Evolutionary conservation across 2,113 vertebrate genomes (phyloP).

Genomic region (Pelvicachromis taeniatus): DNA sequence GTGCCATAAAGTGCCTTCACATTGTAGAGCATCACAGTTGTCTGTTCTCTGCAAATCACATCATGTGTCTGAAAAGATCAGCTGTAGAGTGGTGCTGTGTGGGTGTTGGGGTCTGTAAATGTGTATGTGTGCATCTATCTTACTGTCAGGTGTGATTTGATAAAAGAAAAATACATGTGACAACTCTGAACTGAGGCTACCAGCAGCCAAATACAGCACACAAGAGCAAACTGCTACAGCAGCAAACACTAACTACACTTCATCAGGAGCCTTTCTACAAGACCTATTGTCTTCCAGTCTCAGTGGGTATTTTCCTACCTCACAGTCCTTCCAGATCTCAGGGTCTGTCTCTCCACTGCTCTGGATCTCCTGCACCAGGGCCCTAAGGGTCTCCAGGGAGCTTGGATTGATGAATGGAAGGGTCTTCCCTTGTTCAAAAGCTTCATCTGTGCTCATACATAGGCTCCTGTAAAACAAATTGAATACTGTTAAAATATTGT

Average conservation of each 20-base stretch:
- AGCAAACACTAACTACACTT: not conserved
- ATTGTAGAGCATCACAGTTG: not conserved
- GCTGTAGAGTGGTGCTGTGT: constrained; percentile 16
- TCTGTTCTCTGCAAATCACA: constrained; percentile 23
- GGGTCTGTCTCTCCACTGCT: constrained; percentile 76
- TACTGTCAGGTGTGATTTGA: constrained; percentile 34
- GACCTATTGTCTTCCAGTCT: not conserved
- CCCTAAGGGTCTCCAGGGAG: constrained; percentile 77
- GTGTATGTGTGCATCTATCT: not conserved
- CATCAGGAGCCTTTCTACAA: not conserved
- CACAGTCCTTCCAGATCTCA: constrained; percentile 84
- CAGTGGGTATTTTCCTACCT: constrained; percentile 75
- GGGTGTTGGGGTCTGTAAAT: not conserved
- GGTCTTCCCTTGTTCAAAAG: constrained; percentile 80
- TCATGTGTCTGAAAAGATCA: constrained; percentile 35
- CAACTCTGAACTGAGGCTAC: constrained; percentile 28
- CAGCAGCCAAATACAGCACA: constrained; percentile 1
- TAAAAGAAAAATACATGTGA: constrained; percentile 19
- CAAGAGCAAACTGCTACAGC: not conserved
- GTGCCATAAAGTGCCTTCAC: not conserved
- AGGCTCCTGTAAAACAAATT: constrained; percentile 48
- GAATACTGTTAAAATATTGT: not conserved
- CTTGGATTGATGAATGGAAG: constrained; percentile 78
- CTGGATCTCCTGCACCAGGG: constrained; percentile 84
- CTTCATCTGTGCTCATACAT: constrained; percentile 70